Percentiles rank a stretch among this genome's conserved stretches.
phyloP scores from a whole-genome alignment of 2,113 vertebrate genomes.

The Psephotus haematonotus region DNA sequence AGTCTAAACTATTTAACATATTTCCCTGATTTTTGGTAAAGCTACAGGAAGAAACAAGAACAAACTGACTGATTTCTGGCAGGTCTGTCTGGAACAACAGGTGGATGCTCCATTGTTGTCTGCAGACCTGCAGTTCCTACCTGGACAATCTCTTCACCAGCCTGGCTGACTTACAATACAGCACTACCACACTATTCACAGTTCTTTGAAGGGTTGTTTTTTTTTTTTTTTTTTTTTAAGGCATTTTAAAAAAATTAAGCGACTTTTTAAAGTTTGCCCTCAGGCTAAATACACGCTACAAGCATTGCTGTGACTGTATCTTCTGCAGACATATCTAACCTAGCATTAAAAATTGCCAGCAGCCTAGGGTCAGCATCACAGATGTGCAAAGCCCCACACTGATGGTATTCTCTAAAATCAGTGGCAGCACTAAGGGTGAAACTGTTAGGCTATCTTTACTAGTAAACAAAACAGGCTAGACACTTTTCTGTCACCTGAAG shows the following conservation, averaged over 20 bases:
- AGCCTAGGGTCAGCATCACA: not conserved
- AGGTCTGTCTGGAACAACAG: not conserved
- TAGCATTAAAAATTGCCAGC: not conserved
- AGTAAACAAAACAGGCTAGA: not conserved
- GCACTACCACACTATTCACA: not conserved
- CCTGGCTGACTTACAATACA: not conserved
- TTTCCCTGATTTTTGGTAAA: not conserved
- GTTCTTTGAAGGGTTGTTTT: not conserved
- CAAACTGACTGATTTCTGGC: not conserved
- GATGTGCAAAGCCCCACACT: not conserved
- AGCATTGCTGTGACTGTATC: not conserved
- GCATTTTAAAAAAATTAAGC: not conserved
- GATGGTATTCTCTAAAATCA: not conserved
- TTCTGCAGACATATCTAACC: not conserved
- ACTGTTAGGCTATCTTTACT: not conserved
- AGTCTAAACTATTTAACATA: not conserved
- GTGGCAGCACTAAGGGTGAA: not conserved
- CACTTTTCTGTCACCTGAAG: not conserved
- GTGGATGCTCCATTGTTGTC: not conserved
- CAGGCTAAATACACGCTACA: not conserved
- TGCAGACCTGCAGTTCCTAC: not conserved
- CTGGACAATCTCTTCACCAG: not conserved
- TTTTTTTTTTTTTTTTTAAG: not conserved
- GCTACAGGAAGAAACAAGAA: not conserved
- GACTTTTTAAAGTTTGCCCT: not conserved